phyloP scores from a whole-genome alignment of 2,888 invertebrate genomes.

The Theodoxus fluviatilis region DNA sequence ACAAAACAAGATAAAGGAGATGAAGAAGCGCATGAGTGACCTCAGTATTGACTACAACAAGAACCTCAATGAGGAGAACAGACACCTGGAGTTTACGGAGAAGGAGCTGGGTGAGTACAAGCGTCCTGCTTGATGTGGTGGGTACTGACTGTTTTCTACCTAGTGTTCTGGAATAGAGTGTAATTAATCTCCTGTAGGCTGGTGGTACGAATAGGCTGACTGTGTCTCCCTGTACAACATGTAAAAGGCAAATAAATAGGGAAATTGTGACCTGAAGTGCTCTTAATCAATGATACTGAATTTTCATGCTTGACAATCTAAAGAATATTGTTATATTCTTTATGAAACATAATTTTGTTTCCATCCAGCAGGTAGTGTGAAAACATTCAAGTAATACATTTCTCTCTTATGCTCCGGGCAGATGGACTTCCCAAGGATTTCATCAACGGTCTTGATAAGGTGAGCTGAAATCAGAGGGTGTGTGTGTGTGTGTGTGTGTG shows the following conservation, averaged over 20 bases:
- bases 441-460: slow-evolving; percentile 57
- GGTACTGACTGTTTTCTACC: not conserved
- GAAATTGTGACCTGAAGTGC: too few relatives aligned
- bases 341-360: too few relatives aligned
- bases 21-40: slow-evolving; percentile 67
- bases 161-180: too few relatives aligned
- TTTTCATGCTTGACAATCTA: too few relatives aligned
- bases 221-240: too few relatives aligned
- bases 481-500: too few relatives aligned
- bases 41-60: slow-evolving; percentile 65
- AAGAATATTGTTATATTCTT: too few relatives aligned
- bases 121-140: not conserved
- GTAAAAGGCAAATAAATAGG: too few relatives aligned
- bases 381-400: not conserved
- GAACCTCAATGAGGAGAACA: slow-evolving; percentile 67
- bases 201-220: too few relatives aligned
- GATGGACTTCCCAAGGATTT: slow-evolving; percentile 61
- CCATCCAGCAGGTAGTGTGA: too few relatives aligned
- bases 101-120: slow-evolving; percentile 62
- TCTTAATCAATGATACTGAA: too few relatives aligned
- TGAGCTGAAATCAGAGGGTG: slow-evolving; percentile 35
- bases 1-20: slow-evolving; percentile 64
- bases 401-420: slow-evolving; percentile 42
- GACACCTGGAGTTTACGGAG: slow-evolving; percentile 65
- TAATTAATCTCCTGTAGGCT: too few relatives aligned